phyloP scores from a whole-genome alignment of 2,113 vertebrate genomes.

The Eulacestoma nigropectus region DNA sequence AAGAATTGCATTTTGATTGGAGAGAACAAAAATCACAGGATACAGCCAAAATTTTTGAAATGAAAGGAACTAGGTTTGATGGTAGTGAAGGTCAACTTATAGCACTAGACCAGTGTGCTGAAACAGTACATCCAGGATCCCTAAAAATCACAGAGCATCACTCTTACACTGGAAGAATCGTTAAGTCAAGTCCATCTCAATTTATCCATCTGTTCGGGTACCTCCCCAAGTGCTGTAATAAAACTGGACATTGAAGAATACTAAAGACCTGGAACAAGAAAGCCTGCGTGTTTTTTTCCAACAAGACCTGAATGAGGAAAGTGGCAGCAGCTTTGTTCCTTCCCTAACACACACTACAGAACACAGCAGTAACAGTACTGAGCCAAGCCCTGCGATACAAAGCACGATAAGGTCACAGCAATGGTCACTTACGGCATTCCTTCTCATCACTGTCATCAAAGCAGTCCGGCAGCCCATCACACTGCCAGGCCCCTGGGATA shows the following conservation, averaged over 20 bases:
- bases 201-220: background rate
- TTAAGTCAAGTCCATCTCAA: background rate
- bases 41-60: background rate
- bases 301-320: background rate
- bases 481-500: slow-evolving; percentile 90
- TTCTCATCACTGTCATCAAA: slow-evolving; percentile 93
- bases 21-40: background rate
- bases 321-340: background rate
- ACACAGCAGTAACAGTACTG: background rate
- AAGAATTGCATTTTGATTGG: background rate
- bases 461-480: slow-evolving; percentile 89
- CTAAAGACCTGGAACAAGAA: background rate
- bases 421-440: slow-evolving; percentile 87
- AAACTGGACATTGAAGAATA: background rate
- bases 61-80: background rate
- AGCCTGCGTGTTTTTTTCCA: background rate
- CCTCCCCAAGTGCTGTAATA: background rate
- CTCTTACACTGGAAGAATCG: background rate
- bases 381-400: background rate
- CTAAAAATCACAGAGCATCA: background rate
- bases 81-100: background rate
- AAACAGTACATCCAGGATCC: background rate
- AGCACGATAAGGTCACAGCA: background rate
- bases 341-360: background rate
- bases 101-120: background rate